Base-by-base conservation (phyloP, 2,888 invertebrate genomes). In the Andricus curvator region DNA sequence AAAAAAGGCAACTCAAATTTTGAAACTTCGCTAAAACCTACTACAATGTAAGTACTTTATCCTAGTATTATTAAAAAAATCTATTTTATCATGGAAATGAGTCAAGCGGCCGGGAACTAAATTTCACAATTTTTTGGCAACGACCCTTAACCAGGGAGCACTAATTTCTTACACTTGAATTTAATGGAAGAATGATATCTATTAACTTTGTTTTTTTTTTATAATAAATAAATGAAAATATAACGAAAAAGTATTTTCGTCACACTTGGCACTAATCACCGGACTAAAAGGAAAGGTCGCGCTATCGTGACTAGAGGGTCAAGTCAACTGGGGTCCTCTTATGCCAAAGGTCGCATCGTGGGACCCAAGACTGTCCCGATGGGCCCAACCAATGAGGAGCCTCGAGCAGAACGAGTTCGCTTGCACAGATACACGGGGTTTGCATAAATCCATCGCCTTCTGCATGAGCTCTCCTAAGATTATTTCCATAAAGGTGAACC, bases 291-390 rank as follows among this genome's bases (percentile, higher is more conserved):
- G 29, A 64, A 41, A 62, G 62, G 51, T 62, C 68, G 79, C 60
- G 25, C 56, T 44, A n/a, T 44, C 65, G 70, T n/a, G 79, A 37
- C 29, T 70, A 44, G 60, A 33, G 37, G 79, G 66, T 86, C 81
- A 85, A 83, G 84, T 86, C 85, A 85, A 86, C 84, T 84, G 84
- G 86, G 87, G 89, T 84, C 87, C 86, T 79, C 81, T 85, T 74
- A 84, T 84, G 86, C 83, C 83, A 82, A 82, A 83, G 86, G 85
- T 85, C 82, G 87, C 84, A 85, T 87, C 90, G 89, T 90, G 90
- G 88, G 91, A 90, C 90, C 88, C 80, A 82, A 85, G 83, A 86
- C 84, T 79, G 82, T 84, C 81, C 83, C 79, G 82, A 44, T 66
- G 84, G 82, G 82, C 82, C 74, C 84, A 84, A 82, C 89, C 90